Base-by-base conservation (phyloP, 1,140 invertebrate species). In the Heliconius melpomene region DNA sequence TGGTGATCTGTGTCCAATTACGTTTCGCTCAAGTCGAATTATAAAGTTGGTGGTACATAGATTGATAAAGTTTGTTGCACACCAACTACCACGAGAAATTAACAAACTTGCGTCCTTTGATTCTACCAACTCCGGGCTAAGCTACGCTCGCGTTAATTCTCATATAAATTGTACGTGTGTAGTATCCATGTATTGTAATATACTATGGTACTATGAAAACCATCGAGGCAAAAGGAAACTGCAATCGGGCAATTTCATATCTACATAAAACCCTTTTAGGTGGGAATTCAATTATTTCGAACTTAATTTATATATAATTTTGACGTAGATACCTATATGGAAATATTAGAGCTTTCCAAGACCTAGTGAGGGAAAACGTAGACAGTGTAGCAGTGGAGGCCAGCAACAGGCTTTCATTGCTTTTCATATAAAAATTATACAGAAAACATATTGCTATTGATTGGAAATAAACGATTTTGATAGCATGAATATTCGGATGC, bases 11-110 rank as follows among this genome's bases (percentile, higher is more conserved):
- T 38, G 54, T 78, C 72, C 50, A 72, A 73, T 78, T 40, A 74
- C 76, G 60, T 74, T 60, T 60, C 46, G 75, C 54, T 74, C 57
- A n/a, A 73, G 32, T 78, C 73, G 60, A 85, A 87, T 86, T 87
- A 88, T 87, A 85, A 90, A 91, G 87, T 89, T 88, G 77, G 77
- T 78, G 75, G 82, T 86, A 85, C 87, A 88, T 86, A 87, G 85
- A 91, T 91, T 90, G 90, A 88, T 88, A 89, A 91, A 92, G 87
- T 92, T 91, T 86, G 86, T 84, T 88, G 88, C 87, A 86, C 81
- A 84, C 86, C 79, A 86, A 80, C 85, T 87, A 89, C 86, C 88
- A 88, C 90, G 85, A 87, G 86, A 89, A 92, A 90, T 92, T 92
- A 90, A 90, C 88, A 89, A 92, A 92, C 91, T 91, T 91, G 83